Base-by-base conservation (phyloP, 1,140 invertebrate species). In the Tetramorium alpestre region DNA sequence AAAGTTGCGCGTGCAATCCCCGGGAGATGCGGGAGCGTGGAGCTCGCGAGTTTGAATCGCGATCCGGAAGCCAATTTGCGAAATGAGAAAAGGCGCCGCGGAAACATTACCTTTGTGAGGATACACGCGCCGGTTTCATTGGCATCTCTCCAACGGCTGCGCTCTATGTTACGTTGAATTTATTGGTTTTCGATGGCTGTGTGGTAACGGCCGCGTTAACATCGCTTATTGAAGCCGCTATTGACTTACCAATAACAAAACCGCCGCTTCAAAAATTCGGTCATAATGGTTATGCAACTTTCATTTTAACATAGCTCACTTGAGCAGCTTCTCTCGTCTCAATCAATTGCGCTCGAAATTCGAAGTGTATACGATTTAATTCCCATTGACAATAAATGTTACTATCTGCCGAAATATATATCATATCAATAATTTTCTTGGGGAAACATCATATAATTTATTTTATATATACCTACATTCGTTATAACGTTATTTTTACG, bases 181-280 rank as follows among this genome's bases (percentile, higher is more conserved):
- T 84, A 84, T 84, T 73, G 80, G 38, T 75, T 84, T 41, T 60
- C 80, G 80, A 84, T 75, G 80, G 54, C 54, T 60, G 41, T 73
- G 38, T 22, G 18, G 22, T 47, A 22, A 22, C 22, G 69, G 33
- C 64, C 49, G n/a, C 38, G 38, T 56, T 72, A 82, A 82, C 67
- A 18, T 47, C 22, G 25, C 41, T 84, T 84, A 84, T 84, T 84
- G 72, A 73, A 73, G 69, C 47, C 25, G 38, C 41, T 75, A 60
- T 75, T 73, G 80, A 49, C 69, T 82, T 33, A n/a, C 38, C 69
- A 56, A 70, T 58, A 82, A 47, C 49, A 38, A 73, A 73, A 70
- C 62, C 47, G 41, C 69, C 38, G 69, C 80, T 60, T 44, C 67
- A 41, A 60, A 60, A 84, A 84, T 84, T 75, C 25, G 54, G n/a